A percentile compares a stretch with the other conserved stretches of the same genome.
Evolutionary conservation across 1,140 invertebrate genomes (phyloP).

Genomic region (Apis laboriosa): DNA sequence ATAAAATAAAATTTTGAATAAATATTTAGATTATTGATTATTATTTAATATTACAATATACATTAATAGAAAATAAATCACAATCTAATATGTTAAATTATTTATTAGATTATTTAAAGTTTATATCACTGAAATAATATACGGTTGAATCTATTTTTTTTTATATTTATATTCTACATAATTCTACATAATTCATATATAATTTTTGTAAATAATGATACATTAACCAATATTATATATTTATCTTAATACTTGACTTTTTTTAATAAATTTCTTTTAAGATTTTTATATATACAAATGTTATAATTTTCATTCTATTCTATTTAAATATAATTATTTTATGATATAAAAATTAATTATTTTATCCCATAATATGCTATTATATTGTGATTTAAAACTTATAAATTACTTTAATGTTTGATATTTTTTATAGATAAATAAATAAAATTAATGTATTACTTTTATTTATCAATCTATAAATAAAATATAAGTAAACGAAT

Average conservation of each 20-base stretch:
- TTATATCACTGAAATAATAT: neutral
- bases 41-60: neutral
- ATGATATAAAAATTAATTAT: too few species aligned
- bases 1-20: neutral
- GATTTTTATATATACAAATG: neutral
- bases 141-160: neutral
- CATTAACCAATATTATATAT: neutral
- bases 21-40: neutral
- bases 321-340: neutral
- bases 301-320: neutral
- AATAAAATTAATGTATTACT: neutral
- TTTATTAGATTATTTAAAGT: neutral
- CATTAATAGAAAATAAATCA: neutral
- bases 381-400: neutral
- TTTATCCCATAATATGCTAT: neutral
- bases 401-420: neutral
- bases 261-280: neutral
- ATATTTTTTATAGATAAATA: neutral
- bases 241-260: neutral
- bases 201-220: constrained; percentile 3
- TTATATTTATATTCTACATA: neutral
- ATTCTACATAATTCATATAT: neutral
- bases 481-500: neutral
- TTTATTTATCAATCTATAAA: neutral
- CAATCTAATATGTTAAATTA: neutral